A percentile compares a stretch with the other conserved stretches of the same genome.
Conservation (phyloP, 2,113 vertebrate species). For the Hemiprocne comata region DNA sequence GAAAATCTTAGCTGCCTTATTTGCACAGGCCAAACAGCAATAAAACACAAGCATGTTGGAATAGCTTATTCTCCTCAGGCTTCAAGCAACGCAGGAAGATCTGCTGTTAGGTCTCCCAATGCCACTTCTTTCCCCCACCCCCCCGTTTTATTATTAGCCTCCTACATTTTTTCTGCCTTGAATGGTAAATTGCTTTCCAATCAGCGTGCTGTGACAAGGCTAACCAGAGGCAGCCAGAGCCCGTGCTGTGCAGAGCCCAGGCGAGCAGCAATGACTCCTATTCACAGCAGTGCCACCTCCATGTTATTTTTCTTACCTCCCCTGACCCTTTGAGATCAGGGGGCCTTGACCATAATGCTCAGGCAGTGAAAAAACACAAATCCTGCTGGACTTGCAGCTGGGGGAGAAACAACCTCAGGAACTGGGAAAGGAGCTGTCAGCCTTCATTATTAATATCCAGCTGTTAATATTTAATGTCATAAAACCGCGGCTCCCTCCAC, state of each 20-base stretch:
- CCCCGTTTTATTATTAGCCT: slow-evolving; percentile 44
- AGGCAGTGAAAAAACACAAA: slow-evolving; percentile 53
- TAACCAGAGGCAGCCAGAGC: slow-evolving; percentile 75
- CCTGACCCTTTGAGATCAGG: slow-evolving; percentile 81
- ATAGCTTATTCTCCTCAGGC: neutral
- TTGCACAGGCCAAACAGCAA: neutral
- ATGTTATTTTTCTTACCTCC: slow-evolving; percentile 83
- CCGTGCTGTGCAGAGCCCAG: slow-evolving; percentile 69
- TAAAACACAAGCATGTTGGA: neutral
- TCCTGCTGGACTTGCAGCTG: slow-evolving; percentile 73
- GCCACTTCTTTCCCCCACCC: neutral
- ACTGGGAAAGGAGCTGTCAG: slow-evolving; percentile 87
- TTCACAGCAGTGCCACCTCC: slow-evolving; percentile 78
- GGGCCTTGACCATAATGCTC: slow-evolving; percentile 73
- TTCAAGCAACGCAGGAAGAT: neutral
- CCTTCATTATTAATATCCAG: slow-evolving; percentile 92
- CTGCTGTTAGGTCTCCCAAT: neutral
- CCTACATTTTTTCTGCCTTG: slow-evolving; percentile 56
- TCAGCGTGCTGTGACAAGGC: slow-evolving; percentile 80
- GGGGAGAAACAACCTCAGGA: slow-evolving; percentile 77
- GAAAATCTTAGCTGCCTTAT: slow-evolving; percentile 6
- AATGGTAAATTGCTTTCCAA: slow-evolving; percentile 78
- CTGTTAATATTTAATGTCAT: slow-evolving; percentile 97
- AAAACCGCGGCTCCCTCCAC: slow-evolving; percentile 82
- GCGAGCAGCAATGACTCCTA: slow-evolving; percentile 67